phyloP scores from a whole-genome alignment of 2,797 vertebrate species.

The Molossus molossus region DNA sequence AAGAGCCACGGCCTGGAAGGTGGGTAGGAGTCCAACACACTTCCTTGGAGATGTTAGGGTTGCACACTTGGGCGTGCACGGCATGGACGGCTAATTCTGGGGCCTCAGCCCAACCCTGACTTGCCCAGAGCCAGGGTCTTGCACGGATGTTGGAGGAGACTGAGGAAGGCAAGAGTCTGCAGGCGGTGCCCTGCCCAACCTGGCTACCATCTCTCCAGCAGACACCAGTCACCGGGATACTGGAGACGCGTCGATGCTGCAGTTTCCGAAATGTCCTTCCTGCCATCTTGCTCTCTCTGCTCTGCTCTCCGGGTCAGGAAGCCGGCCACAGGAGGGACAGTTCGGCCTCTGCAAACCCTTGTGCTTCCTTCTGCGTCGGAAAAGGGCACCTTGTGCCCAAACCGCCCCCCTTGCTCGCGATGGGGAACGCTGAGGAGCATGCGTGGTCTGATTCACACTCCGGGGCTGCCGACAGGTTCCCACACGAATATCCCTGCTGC shows the following conservation, averaged over 20 bases:
- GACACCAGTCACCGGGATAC: background rate
- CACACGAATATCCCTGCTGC: background rate
- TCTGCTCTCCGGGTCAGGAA: background rate
- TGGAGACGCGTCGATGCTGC: background rate
- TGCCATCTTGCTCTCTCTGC: background rate
- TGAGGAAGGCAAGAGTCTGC: background rate
- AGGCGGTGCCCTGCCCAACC: background rate
- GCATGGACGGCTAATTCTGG: background rate
- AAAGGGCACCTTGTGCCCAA: background rate
- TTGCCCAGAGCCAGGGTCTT: background rate
- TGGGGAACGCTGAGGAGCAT: background rate
- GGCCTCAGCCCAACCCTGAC: background rate
- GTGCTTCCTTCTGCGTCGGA: background rate
- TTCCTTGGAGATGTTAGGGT: background rate
- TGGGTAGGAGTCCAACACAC: background rate
- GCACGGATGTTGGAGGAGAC: background rate
- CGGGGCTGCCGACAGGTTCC: background rate
- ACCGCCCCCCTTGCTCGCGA: background rate
- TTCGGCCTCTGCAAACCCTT: background rate
- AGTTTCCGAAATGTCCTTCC: background rate
- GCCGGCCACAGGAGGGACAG: too few species aligned
- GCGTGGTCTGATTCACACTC: background rate
- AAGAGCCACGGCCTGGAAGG: background rate
- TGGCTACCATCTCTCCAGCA: background rate
- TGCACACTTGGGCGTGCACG: background rate